Evolutionary conservation across 2,797 vertebrate species (phyloP).

Genomic region (Sebastes steindachneri): DNA sequence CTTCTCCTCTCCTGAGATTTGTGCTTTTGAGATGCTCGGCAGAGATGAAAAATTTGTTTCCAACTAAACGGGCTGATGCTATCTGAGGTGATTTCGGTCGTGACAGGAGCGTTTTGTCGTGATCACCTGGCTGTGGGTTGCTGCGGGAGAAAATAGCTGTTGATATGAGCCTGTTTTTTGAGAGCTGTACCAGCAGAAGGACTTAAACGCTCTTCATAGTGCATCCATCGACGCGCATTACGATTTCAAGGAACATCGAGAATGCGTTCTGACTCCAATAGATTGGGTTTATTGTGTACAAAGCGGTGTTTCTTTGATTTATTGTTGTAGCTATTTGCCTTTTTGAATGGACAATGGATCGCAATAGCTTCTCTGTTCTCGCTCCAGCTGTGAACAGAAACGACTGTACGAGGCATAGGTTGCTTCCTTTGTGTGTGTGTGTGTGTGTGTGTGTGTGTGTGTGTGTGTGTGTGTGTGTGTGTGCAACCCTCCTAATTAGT

Average conservation of each 20-base stretch:
- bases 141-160: conserved; percentile 20
- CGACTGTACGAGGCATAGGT: conserved; percentile 46
- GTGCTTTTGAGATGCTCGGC: conserved; percentile 44
- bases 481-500: conserved; percentile 70
- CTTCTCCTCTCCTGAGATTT: conserved; percentile 61
- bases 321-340: conserved; percentile 35
- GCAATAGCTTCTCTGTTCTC: conserved; percentile 8
- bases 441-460: neutral
- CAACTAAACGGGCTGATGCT: conserved; percentile 42
- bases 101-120: conserved; percentile 47
- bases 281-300: conserved; percentile 30
- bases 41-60: conserved; percentile 57
- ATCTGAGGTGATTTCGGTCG: conserved; percentile 55
- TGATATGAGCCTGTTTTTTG: conserved; percentile 24
- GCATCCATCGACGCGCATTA: neutral
- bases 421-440: conserved; percentile 31
- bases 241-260: neutral
- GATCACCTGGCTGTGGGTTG: conserved; percentile 51
- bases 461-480: neutral
- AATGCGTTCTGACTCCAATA: conserved; percentile 11
- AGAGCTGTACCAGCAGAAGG: neutral
- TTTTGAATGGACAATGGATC: conserved; percentile 43
- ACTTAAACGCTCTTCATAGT: conserved; percentile 15
- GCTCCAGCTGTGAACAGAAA: conserved; percentile 55
- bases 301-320: conserved; percentile 43